Evolutionary conservation across 2,113 vertebrate genomes (phyloP), one percentile per base, ranked within the genome.

Genomic region (Hemichromis elongatus): DNA sequence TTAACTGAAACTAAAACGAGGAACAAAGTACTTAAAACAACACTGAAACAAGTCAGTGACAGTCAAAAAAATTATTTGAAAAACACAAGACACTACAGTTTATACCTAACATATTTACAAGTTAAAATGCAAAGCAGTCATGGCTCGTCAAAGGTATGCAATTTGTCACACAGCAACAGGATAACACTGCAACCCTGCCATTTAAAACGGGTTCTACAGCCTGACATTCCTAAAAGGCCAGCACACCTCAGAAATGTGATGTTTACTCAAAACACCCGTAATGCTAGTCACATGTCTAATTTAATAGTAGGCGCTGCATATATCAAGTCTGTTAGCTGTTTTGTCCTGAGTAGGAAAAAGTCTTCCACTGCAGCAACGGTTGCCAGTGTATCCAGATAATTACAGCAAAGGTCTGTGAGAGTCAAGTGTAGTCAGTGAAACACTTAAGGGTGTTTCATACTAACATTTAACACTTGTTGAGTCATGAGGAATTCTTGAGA

Each of bases 161-260:
- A 40, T 40, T 35, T 35, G 9, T 79, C 30, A 28, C n/a, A 66
- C 55, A 87, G 16, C 83, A 53, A 82, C 42, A 83, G 8, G 12
- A 81, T 26, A 19, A 28, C 45, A 35, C 47, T 53, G 35, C 12
- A 37, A 78, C 19, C 7, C 7, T 53, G 40, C 13, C 56, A 83
- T 90, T 91, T 90, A 79, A 89, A 94, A 94, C 91, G 3, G 85
- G 93, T 88, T 91, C n/a, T 40, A 85, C 85, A 80, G 66, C 63
- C 47, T 6, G 37, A 81, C 80, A 87, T 86, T 89, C 82, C 52
- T 83, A 18, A 57, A 7, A 75, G 21, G 37, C 57, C 78, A 91
- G 57, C 56, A 53, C 35, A 81, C 61, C 82, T 82, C 77, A 85
- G 21, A 33, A 35, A 77, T 57, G 82, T 70, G 30, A 86, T 86